phyloP scores from a whole-genome alignment of 2,113 vertebrate genomes.

The Strigops habroptila region DNA sequence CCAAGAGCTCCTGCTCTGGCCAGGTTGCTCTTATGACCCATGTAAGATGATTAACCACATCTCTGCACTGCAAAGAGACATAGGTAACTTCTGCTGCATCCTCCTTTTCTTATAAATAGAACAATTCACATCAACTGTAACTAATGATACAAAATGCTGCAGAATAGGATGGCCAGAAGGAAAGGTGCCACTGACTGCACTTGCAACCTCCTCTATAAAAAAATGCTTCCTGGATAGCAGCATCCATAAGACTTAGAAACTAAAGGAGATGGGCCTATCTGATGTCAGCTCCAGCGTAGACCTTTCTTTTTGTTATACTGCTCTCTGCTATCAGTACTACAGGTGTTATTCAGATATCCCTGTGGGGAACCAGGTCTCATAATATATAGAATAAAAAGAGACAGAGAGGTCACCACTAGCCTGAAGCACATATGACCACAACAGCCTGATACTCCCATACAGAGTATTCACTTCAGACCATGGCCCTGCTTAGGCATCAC shows the following conservation, averaged over 20 bases:
- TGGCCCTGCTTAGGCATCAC: background rate
- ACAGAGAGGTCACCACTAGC: background rate
- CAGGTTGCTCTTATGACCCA: background rate
- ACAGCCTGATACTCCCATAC: background rate
- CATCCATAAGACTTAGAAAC: background rate
- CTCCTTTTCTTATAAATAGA: background rate
- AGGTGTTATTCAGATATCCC: background rate
- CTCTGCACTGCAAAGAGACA: background rate
- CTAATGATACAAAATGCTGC: background rate
- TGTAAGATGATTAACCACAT: background rate
- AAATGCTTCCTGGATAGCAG: background rate
- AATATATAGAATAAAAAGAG: background rate
- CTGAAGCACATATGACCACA: background rate
- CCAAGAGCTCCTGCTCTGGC: background rate
- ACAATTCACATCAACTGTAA: background rate
- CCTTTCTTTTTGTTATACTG: background rate
- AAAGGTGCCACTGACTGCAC: background rate
- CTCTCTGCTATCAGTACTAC: background rate
- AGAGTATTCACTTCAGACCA: rapidly evolving
- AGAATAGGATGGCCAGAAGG: background rate
- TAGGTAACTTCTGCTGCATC: background rate
- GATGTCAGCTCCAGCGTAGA: rapidly evolving
- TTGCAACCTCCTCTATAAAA: background rate
- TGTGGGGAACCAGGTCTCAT: background rate
- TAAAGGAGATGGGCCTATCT: background rate